Evolutionary conservation across 2,113 vertebrate genomes (phyloP), one percentile per base, ranked within the genome.

Genomic region (Pipa parva): DNA sequence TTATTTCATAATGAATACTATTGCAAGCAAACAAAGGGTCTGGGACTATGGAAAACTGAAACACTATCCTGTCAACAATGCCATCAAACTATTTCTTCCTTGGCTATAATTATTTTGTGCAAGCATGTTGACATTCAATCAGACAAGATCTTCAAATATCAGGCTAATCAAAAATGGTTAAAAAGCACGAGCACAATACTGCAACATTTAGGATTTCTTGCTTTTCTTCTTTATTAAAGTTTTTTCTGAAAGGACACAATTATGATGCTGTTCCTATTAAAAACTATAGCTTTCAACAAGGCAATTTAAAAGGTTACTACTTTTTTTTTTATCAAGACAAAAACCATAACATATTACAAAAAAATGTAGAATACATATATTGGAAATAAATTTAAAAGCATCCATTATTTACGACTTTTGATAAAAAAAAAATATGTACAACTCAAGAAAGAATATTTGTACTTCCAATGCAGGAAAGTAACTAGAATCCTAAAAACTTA

Each of bases 171-270:
- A 74, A 71, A 46, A 57, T 0, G 73, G 72, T 62, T 75, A 78
- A 57, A 59, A 71, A 81, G 46, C 69, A 73, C n/a, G 45, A 28
- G 78, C 73, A 56, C 39, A 74, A 69, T 63, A 1, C 12, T 66
- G 72, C 57, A 77, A 59, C 57, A 82, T 48, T 74, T 75, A n/a
- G 64, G 42, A 63, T 63, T 61, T 75, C 55, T 33, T n/a, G n/a
- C n/a, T 73, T 63, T 27, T 20, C 7, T 24, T 54, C 79, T 82
- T 80, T 84, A 79, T 54, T 42, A 78, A 76, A 60, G 75, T 60
- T 36, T 74, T 83, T 63, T 67, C 65, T 71, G 79, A 58, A 63
- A 55, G 76, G 73, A 83, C 64, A n/a, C 72, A 74, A 79, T 73
- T 81, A 79, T 52, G 57, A 77, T 67, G 73, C 72, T 75, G 73